Percentiles rank a stretch among this genome's conserved stretches.
Conservation (phyloP, 2,797 vertebrate genomes). For the Thaleichthys pacificus region DNA sequence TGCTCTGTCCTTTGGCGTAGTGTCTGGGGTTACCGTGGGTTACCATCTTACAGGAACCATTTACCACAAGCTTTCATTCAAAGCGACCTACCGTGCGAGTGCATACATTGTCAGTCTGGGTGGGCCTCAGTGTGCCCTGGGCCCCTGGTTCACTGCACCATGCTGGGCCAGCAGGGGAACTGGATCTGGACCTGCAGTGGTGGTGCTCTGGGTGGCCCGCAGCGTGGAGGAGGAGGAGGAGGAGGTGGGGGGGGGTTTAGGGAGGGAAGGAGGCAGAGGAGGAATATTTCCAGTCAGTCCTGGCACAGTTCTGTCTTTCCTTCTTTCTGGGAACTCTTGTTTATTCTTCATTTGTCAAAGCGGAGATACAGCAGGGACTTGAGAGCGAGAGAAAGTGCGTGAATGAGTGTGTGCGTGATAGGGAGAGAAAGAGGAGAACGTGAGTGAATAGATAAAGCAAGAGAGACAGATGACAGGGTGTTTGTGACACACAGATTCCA, state of each 20-base stretch:
- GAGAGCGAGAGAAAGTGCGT: slow-evolving; percentile 19
- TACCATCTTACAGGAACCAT: background rate
- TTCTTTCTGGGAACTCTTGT: slow-evolving; percentile 62
- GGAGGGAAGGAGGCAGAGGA: background rate
- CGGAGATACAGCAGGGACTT: slow-evolving; percentile 41
- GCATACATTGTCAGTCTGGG: no score
- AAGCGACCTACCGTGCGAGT: no score
- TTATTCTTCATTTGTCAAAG: slow-evolving; percentile 44
- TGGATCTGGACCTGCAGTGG: slow-evolving; percentile 40
- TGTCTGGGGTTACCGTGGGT: background rate
- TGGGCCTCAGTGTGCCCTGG: no score
- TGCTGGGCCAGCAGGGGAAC: background rate
- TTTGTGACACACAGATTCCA: no score
- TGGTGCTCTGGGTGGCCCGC: slow-evolving; percentile 63
- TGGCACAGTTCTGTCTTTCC: slow-evolving; percentile 16
- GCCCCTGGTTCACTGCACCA: slow-evolving; percentile 22
- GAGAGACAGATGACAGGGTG: no score
- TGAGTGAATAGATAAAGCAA: no score
- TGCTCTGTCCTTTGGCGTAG: background rate
- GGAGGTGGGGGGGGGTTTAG: background rate
- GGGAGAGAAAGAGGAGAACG: no score
- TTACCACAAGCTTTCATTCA: no score
- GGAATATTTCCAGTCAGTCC: slow-evolving; percentile 59
- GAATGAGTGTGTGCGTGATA: background rate
- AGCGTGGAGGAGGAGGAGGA: background rate